Percentiles rank a stretch among this genome's conserved stretches.
Conservation (phyloP, 2,888 invertebrate species). For the Platycheirus albimanus region DNA sequence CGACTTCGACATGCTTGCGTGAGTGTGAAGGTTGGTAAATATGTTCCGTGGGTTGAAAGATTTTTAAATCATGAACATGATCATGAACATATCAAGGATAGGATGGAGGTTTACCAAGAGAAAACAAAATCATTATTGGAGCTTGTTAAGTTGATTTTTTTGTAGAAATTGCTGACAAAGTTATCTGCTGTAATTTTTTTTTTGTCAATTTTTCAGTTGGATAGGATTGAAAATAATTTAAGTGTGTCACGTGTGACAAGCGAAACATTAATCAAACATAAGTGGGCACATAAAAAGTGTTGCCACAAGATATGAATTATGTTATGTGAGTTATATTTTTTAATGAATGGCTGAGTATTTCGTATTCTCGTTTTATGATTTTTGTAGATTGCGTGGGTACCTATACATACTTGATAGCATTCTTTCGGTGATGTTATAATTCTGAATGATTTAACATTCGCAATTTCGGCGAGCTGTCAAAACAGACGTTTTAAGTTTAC, state of each 20-base stretch:
- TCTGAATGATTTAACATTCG: too few relatives aligned
- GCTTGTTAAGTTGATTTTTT: conserved; percentile 28
- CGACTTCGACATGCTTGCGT: conserved; percentile 60
- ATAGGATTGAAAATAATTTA: conserved; percentile 11
- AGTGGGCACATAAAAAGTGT: conserved; percentile 19
- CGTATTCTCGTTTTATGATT: not conserved
- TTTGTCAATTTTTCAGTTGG: conserved; percentile 3
- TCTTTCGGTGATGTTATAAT: too few relatives aligned
- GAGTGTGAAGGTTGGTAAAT: conserved; percentile 42
- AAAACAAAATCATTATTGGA: conserved; percentile 13
- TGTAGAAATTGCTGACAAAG: conserved; percentile 1
- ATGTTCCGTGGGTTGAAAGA: conserved; percentile 53
- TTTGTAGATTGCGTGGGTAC: not conserved
- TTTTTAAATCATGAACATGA: conserved; percentile 49
- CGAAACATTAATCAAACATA: conserved; percentile 31
- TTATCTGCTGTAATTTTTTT: too few relatives aligned
- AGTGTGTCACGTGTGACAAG: conserved; percentile 51
- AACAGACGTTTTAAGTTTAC: too few relatives aligned
- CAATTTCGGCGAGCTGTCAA: too few relatives aligned
- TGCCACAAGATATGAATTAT: conserved; percentile 23
- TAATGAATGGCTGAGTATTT: too few relatives aligned
- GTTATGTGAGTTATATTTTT: too few relatives aligned
- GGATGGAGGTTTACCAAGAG: conserved; percentile 10
- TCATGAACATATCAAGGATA: conserved; percentile 34
- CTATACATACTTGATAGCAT: too few relatives aligned